Conservation (phyloP, 2,797 vertebrate genomes). For the Prunella strophiata region DNA sequence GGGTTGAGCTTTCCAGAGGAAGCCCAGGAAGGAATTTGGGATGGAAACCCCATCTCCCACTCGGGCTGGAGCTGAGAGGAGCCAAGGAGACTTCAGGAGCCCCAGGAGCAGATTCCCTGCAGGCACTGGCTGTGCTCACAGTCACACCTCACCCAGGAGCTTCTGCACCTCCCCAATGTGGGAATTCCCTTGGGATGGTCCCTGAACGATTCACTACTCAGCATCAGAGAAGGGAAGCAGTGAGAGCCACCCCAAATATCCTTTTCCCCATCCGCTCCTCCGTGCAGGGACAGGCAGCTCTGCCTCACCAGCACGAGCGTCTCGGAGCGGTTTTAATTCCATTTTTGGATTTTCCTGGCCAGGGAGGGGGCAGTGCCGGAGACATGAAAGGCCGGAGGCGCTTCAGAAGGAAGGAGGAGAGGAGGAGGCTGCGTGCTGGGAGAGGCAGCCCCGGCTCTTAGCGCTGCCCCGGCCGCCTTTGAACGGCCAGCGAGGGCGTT, state of each 20-base stretch:
- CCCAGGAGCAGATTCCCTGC: not conserved
- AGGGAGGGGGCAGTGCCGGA: not conserved
- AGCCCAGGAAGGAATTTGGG: not conserved
- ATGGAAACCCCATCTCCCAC: not conserved
- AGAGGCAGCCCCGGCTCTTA: conserved; percentile 25
- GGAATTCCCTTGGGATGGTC: not conserved
- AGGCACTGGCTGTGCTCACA: not conserved
- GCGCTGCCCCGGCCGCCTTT: not conserved
- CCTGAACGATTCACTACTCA: not conserved
- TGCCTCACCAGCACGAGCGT: accelerated
- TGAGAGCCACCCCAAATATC: not conserved
- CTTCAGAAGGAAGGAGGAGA: not conserved
- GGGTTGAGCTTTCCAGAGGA: not conserved
- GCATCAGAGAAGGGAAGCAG: too few species aligned
- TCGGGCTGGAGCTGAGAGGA: not conserved
- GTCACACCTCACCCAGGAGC: not conserved
- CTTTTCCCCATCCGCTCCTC: not conserved
- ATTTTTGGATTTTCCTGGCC: not conserved
- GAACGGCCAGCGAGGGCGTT: not conserved
- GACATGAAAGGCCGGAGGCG: not conserved
- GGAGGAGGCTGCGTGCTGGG: not conserved
- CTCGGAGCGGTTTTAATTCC: not conserved
- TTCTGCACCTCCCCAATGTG: accelerated
- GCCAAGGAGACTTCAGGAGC: not conserved
- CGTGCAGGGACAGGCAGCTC: accelerated